A percentile compares a stretch with the other conserved stretches of the same genome.
Evolutionary conservation across 2,797 vertebrate genomes (phyloP).

Genomic region (Sciurus vulgaris): DNA sequence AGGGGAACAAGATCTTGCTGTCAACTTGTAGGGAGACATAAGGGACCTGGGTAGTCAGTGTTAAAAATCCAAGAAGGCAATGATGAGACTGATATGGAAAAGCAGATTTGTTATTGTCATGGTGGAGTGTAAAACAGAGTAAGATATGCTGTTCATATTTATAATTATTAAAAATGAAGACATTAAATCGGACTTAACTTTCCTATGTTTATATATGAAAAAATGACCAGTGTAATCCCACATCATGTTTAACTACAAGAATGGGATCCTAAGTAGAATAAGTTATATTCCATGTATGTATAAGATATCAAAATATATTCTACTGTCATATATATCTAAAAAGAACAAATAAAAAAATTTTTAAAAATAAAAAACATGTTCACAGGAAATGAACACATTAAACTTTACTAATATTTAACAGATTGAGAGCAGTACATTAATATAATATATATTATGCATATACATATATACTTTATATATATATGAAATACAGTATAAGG

Average conservation of each 20-base stretch:
- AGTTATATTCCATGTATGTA: no score
- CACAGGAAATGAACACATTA: neutral
- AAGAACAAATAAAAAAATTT: no score
- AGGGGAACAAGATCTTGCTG: neutral
- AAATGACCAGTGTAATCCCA: no score
- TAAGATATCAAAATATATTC: no score
- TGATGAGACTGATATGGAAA: neutral
- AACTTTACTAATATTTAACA: constrained; percentile 27
- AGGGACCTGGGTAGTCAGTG: neutral
- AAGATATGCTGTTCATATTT: constrained; percentile 1
- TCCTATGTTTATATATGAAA: no score
- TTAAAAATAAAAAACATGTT: no score
- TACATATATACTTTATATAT: neutral
- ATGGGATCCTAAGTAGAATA: no score
- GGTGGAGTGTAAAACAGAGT: neutral
- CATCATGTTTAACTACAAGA: no score
- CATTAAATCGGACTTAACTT: no score
- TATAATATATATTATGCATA: no score
- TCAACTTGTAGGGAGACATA: neutral
- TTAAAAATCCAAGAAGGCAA: neutral
- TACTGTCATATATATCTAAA: no score
- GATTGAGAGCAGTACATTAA: neutral
- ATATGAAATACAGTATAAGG: no score
- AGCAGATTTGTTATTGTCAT: neutral
- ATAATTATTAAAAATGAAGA: constrained; percentile 14